phyloP scores from a whole-genome alignment of 2,888 invertebrate genomes.

The Merodon equestris region DNA sequence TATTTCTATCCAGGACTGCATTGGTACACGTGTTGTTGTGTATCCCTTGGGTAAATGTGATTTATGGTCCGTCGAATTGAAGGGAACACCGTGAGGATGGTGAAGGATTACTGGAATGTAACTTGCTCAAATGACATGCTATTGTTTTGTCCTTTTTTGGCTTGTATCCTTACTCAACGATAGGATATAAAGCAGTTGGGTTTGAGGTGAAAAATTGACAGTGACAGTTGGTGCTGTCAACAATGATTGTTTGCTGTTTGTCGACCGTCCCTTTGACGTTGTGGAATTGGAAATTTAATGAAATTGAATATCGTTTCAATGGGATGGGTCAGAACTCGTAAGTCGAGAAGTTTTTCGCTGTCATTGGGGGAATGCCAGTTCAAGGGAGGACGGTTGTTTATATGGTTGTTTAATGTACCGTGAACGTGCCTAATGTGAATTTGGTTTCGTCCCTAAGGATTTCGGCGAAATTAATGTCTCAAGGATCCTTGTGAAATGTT shows the following conservation, averaged over 20 bases:
- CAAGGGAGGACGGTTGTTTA: too few relatives aligned
- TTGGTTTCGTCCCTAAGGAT: too few relatives aligned
- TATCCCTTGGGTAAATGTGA: slow-evolving; percentile 49
- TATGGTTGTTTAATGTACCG: too few relatives aligned
- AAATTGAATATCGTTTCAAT: too few relatives aligned
- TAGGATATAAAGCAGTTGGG: neutral
- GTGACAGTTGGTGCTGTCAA: slow-evolving; percentile 43
- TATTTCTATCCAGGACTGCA: too few relatives aligned
- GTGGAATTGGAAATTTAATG: neutral
- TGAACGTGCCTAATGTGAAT: too few relatives aligned
- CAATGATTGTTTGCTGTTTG: slow-evolving; percentile 33
- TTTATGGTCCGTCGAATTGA: slow-evolving; percentile 43
- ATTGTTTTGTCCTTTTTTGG: slow-evolving; percentile 20
- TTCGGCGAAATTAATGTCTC: too few relatives aligned
- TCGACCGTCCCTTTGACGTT: slow-evolving; percentile 2
- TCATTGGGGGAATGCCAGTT: too few relatives aligned
- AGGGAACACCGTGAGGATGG: slow-evolving; percentile 8
- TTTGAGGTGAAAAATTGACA: slow-evolving; percentile 35
- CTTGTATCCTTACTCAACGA: neutral
- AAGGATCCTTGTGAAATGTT: too few relatives aligned
- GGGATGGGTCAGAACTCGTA: too few relatives aligned
- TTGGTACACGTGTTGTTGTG: slow-evolving; percentile 1
- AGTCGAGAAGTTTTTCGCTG: too few relatives aligned
- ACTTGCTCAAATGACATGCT: slow-evolving; percentile 5
- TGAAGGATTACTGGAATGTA: slow-evolving; percentile 23